These are phyloP conservation scores for Acipenser transmontanus DNA, from an alignment of 2,797 vertebrate species.

Conservation along the genomic window DNA sequence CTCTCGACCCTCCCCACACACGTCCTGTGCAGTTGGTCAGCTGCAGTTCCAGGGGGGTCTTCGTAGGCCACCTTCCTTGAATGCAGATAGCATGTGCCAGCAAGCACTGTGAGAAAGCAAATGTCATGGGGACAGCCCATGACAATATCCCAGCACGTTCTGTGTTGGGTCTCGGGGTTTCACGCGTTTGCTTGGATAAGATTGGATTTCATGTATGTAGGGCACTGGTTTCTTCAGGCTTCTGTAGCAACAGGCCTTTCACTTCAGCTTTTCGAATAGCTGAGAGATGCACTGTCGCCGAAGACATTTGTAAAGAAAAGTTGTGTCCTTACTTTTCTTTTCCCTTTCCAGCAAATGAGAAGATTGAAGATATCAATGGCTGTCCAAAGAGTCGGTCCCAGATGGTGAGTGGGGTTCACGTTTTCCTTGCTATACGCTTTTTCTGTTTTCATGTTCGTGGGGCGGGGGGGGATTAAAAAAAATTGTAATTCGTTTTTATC, in stretches of 20 bases:
- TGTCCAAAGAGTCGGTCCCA: slow-evolving; percentile 77
- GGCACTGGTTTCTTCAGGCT: slow-evolving; percentile 18
- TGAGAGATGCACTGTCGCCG: neutral
- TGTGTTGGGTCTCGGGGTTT: slow-evolving; percentile 36
- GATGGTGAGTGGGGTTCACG: slow-evolving; percentile 65
- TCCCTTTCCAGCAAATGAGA: slow-evolving; percentile 71
- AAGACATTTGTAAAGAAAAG: slow-evolving; percentile 1
- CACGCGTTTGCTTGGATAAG: slow-evolving; percentile 31
- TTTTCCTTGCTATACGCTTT: slow-evolving; percentile 3
- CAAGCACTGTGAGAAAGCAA: no score
- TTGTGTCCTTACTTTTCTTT: slow-evolving; percentile 20
- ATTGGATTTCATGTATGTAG: slow-evolving; percentile 26
- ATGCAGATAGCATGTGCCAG: no score
- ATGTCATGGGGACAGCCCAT: slow-evolving; percentile 30
- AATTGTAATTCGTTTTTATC: no score
- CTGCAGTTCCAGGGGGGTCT: no score
- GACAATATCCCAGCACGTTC: slow-evolving; percentile 43
- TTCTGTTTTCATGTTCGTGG: slow-evolving; percentile 24
- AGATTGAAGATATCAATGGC: slow-evolving; percentile 82
- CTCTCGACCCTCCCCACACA: no score
- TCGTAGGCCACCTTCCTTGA: no score
- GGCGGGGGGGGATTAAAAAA: no score
- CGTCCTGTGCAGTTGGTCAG: no score
- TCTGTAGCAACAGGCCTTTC: slow-evolving; percentile 21
- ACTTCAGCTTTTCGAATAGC: slow-evolving; percentile 20